These are phyloP conservation scores for Heliconius eleuchia DNA, from an alignment of 1,140 invertebrate genomes.

Conservation along the genomic window DNA sequence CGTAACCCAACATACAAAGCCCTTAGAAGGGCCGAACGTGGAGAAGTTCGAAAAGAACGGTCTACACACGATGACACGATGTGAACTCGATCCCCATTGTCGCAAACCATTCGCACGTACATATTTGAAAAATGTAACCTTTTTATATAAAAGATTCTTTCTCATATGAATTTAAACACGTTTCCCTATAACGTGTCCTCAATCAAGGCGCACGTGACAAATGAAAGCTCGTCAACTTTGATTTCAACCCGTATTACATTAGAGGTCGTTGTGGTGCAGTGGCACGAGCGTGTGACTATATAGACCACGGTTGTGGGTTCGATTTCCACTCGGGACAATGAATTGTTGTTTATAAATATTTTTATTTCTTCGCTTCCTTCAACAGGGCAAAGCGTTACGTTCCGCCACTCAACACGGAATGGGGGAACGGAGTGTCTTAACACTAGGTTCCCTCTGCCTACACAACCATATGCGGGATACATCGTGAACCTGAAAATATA, in stretches of 20 bases:
- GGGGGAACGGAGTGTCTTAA: too few relatives aligned
- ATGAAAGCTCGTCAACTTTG: slow-evolving; percentile 26
- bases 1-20: background rate
- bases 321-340: too few relatives aligned
- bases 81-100: background rate
- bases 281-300: too few relatives aligned
- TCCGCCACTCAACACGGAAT: too few relatives aligned
- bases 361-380: too few relatives aligned
- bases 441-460: too few relatives aligned
- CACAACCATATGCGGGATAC: too few relatives aligned
- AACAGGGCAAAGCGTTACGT: too few relatives aligned
- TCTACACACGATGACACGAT: background rate
- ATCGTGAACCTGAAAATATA: too few relatives aligned
- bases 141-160: slow-evolving; percentile 1
- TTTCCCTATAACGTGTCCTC: slow-evolving; percentile 10
- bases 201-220: slow-evolving; percentile 25
- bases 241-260: slow-evolving; percentile 17
- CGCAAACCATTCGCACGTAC: background rate
- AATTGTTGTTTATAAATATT: too few relatives aligned
- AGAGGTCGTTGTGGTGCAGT: too few relatives aligned
- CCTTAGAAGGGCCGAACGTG: background rate
- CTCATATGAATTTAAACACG: slow-evolving; percentile 11
- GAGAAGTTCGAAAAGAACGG: background rate
- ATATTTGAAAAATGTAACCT: background rate
- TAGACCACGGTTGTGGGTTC: too few relatives aligned